Base-by-base conservation (phyloP, 2,888 invertebrate species). In the Toxonevra muliebris region DNA sequence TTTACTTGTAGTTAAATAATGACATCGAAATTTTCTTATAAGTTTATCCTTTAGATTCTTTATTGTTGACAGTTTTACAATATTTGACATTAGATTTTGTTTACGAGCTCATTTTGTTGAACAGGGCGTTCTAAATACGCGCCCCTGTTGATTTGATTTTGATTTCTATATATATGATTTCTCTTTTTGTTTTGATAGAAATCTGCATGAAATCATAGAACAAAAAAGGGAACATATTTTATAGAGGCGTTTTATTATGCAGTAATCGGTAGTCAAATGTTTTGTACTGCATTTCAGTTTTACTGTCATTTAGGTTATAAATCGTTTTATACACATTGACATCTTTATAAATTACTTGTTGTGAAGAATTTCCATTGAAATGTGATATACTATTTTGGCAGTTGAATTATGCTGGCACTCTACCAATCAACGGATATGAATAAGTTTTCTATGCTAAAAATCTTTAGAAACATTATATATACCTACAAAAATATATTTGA, bases 281-380 rank as follows among this genome's bases (percentile, higher is more conserved):
- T 11, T 45, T 15, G 19, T 20, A 48, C 15, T 54, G 42, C 54
- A 61, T 52, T 42, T 41, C 61, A 41, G 9, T 62, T 17, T 52
- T 41, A 58, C 41, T 65, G 65, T 65, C 65, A 42, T 57, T 65
- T 30, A 41, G 58, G 50, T n/a, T 58, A 41, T 65, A 65, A 65
- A 58, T 40, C 48, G n/a, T n/a, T 52, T 41, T 12, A 50, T 15
- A n/a, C 8, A 15, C 43, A 19, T 9, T 50, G n/a, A n/a, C 30
- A 10, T 45, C 2, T 17, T 30, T 13, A 2, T 30, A 45, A 60
- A 45, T 42, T 1, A 17, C 15, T 52, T 61, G 13, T 41, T 41
- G 42, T 19, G 42, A 1, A 2, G 2, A 1, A 1, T 15, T 41
- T 43, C 53, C 62, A 19, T 42, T 62, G 62, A 43, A 62, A 62